Evolutionary conservation across 1,140 invertebrate species (phyloP).

Genomic region (Dinothrombium tinctorium): DNA sequence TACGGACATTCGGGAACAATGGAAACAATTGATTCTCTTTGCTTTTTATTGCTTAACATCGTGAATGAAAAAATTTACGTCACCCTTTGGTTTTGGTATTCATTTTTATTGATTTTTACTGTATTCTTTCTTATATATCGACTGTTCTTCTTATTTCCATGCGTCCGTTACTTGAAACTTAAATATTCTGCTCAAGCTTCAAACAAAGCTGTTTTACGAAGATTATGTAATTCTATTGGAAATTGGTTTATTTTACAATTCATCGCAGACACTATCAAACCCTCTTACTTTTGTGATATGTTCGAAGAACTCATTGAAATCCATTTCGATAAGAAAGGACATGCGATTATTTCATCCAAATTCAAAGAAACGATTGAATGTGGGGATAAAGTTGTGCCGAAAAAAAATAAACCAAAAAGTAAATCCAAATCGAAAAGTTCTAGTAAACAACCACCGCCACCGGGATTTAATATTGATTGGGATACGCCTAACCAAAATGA

Average conservation of each 20-base stretch:
- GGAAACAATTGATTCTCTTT: slow-evolving; percentile 26
- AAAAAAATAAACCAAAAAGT: too few species aligned
- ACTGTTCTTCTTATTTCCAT: slow-evolving; percentile 7
- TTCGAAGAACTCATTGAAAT: slow-evolving; percentile 3
- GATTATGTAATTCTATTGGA: background rate
- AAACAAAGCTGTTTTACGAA: slow-evolving; percentile 25
- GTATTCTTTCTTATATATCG: slow-evolving; percentile 11
- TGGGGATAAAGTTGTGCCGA: too few species aligned
- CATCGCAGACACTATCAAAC: slow-evolving; percentile 2
- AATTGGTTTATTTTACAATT: slow-evolving; percentile 3
- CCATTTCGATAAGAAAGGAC: slow-evolving; percentile 3
- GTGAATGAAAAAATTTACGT: slow-evolving; percentile 91
- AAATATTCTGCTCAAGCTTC: slow-evolving; percentile 18
- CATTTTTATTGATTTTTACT: slow-evolving; percentile 16
- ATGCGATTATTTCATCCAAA: too few species aligned
- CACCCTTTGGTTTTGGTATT: slow-evolving; percentile 71
- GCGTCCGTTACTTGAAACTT: slow-evolving; percentile 28
- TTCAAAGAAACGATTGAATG: too few species aligned
- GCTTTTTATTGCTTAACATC: slow-evolving; percentile 47
- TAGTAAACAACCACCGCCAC: too few species aligned
- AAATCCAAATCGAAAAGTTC: too few species aligned
- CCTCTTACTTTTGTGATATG: slow-evolving; percentile 3
- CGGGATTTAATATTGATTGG: too few species aligned
- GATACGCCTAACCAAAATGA: too few species aligned
- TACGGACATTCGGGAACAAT: slow-evolving; percentile 43